A percentile compares a stretch with the other conserved stretches of the same genome.
phyloP scores from a whole-genome alignment of 1,140 invertebrate species.

The Lethrus apterus region DNA sequence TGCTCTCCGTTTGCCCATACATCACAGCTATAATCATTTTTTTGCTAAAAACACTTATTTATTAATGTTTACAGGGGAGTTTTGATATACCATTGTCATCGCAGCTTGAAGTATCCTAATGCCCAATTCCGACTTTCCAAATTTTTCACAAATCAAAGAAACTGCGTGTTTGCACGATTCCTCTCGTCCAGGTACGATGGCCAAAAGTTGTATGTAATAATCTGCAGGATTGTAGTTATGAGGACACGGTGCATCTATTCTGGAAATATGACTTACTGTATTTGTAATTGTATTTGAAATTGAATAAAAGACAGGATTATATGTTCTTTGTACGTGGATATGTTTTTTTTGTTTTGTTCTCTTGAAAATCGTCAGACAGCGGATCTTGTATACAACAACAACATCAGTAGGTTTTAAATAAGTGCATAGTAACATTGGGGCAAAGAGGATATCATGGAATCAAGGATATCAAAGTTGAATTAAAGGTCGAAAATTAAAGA shows the following conservation, averaged over 20 bases:
- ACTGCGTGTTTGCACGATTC: constrained; percentile 64
- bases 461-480: no score
- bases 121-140: constrained; percentile 54
- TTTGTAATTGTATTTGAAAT: no score
- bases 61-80: not conserved
- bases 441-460: no score
- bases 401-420: no score
- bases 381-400: no score
- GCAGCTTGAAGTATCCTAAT: constrained; percentile 49
- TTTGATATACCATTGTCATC: constrained; percentile 40
- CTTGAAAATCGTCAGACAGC: no score
- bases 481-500: no score
- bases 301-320: no score
- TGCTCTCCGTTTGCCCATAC: constrained; percentile 19
- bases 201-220: constrained; percentile 81
- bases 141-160: constrained; percentile 70
- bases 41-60: constrained; percentile 18
- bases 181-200: constrained; percentile 77
- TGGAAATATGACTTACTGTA: constrained; percentile 42
- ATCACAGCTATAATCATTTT: constrained; percentile 20
- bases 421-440: no score
- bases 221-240: constrained; percentile 94
- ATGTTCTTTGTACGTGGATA: no score
- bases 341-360: no score
- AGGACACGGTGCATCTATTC: constrained; percentile 68